Base-by-base conservation (phyloP, 37 sponge, comb jelly and placozoan genomes). In the Tethya wilhelma region DNA sequence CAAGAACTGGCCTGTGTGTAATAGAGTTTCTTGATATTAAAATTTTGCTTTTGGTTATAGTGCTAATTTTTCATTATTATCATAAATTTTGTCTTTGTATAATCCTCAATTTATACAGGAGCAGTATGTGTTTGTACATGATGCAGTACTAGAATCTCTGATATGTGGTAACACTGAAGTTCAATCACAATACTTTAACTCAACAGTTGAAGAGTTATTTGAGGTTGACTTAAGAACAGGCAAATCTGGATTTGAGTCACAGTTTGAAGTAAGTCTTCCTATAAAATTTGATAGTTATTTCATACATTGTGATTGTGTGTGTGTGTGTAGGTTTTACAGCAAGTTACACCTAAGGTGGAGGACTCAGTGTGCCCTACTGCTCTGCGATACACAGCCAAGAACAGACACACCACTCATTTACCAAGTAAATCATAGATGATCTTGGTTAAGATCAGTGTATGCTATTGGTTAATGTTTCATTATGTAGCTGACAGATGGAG, bases 111-210 rank as follows among this genome's bases (percentile, higher is more conserved):
- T n/a, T n/a, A n/a, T n/a, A n/a, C 23, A 87, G 88, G 76, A 87
- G 0, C 88, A 87, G 75, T 87, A 81, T 59, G 53, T 42, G 30
- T 87, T 87, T 39, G 59, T 80, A 36, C 74, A 87, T 53, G 82
- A 87, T 69, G 88, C 88, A 19, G 56, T 87, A 3, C 69, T 87
- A 38, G 81, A 79, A 74, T 64, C 30, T 23, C 28, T 81, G 28
- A 74, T 38, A 19, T 80, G 82, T 69, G 79, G 79, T 2, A 37
- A 87, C 36, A 87, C 88, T 0, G 74, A 87, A 41, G 57, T 80
- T 17, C 56, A 56, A 45, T 43, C 65, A 30, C 44, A 37, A 12
- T 56, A 68, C n/a, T 37, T 84, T 28, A 19, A n/a, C 11, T 4
- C 19, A 11, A 42, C 60, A n/a, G 44, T 77, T 32, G 59, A 33